Conservation (phyloP, 1,140 invertebrate species). For the Cyclina sinensis region DNA sequence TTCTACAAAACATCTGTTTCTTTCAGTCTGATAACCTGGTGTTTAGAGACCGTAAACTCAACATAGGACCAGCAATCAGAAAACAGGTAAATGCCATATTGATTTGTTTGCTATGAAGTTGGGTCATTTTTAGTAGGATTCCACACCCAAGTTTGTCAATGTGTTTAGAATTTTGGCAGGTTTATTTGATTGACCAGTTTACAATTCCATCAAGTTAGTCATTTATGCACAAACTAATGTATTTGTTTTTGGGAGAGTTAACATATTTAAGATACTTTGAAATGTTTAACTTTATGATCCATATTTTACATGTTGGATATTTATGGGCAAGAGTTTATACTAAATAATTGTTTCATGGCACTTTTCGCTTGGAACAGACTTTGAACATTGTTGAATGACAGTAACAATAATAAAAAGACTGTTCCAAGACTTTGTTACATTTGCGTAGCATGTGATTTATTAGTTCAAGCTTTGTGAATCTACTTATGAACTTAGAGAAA, state of each 20-base stretch:
- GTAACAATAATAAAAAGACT: background rate
- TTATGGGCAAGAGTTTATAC: background rate
- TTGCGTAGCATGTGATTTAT: background rate
- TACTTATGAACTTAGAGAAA: too few species aligned
- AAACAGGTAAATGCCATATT: slow-evolving; percentile 89
- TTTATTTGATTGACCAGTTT: slow-evolving; percentile 34
- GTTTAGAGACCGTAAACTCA: slow-evolving; percentile 93
- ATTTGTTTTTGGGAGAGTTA: background rate
- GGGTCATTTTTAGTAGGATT: slow-evolving; percentile 28
- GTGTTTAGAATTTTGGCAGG: slow-evolving; percentile 15
- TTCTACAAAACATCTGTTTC: slow-evolving; percentile 47
- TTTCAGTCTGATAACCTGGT: slow-evolving; percentile 91
- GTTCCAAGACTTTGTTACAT: background rate
- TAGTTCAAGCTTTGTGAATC: background rate
- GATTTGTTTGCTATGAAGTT: background rate
- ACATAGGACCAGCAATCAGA: slow-evolving; percentile 96
- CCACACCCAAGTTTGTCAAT: slow-evolving; percentile 51
- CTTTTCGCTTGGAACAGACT: background rate
- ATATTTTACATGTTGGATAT: too few species aligned
- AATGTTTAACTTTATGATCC: too few species aligned
- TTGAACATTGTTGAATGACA: too few species aligned
- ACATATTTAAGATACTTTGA: too few species aligned
- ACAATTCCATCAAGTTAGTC: slow-evolving; percentile 13
- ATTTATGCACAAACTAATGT: slow-evolving; percentile 46
- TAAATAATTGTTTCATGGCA: slow-evolving; percentile 4